Conservation (phyloP, 2,888 invertebrate genomes). For the Baccha elongata region DNA sequence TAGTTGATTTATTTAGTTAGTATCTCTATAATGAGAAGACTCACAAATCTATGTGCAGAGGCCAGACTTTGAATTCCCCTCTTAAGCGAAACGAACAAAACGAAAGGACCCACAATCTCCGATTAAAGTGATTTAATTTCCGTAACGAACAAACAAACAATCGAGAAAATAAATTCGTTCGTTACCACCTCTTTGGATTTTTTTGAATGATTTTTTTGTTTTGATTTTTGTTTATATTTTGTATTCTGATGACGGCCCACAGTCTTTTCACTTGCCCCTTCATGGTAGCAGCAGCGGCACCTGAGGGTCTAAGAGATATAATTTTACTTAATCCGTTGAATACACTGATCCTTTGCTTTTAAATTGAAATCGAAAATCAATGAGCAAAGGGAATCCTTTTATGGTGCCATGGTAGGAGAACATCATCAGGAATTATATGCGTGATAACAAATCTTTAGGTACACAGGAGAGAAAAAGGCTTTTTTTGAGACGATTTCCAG, state of each 20-base stretch:
- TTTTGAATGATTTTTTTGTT: neutral
- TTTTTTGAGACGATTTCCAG: neutral
- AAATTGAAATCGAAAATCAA: slow-evolving; percentile 67
- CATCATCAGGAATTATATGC: slow-evolving; percentile 28
- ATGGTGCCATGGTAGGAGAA: slow-evolving; percentile 5
- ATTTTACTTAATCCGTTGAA: slow-evolving; percentile 40
- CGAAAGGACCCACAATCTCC: slow-evolving; percentile 34
- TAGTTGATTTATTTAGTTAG: slow-evolving; percentile 24
- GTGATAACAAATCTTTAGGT: slow-evolving; percentile 41
- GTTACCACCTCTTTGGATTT: slow-evolving; percentile 55
- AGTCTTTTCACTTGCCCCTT: slow-evolving; percentile 12
- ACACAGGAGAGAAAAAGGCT: neutral
- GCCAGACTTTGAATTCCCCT: neutral
- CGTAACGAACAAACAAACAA: slow-evolving; percentile 68
- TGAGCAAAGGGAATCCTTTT: slow-evolving; percentile 41
- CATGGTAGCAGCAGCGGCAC: slow-evolving; percentile 33
- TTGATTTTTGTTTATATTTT: slow-evolving; percentile 6
- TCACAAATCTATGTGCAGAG: too few relatives aligned
- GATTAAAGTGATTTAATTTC: slow-evolving; percentile 65
- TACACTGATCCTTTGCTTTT: slow-evolving; percentile 33
- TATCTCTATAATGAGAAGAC: slow-evolving; percentile 3
- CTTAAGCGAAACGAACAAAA: neutral
- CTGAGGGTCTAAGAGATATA: slow-evolving; percentile 50
- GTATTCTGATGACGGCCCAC: neutral
- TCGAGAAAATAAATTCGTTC: slow-evolving; percentile 61